A percentile compares a stretch with the other conserved stretches of the same genome.
Evolutionary conservation across 2,113 vertebrate species (phyloP).

Genomic region (Malurus cyaneus): DNA sequence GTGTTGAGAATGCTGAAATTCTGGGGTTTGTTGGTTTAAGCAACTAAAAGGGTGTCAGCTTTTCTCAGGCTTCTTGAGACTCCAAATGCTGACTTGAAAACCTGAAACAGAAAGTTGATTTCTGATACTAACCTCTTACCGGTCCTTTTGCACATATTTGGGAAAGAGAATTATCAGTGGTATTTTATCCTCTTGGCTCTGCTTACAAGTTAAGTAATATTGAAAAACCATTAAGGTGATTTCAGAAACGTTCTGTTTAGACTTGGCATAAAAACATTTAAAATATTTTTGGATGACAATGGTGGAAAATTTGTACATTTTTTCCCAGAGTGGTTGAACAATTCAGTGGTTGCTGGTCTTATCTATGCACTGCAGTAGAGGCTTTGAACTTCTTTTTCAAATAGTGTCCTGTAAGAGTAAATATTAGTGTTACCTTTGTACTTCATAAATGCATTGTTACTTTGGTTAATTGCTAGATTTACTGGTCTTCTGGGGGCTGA

Average conservation of each 20-base stretch:
- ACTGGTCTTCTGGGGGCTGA: not conserved
- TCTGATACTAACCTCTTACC: not conserved
- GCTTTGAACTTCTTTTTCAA: constrained; percentile 4
- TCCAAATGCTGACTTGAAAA: not conserved
- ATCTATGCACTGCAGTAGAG: not conserved
- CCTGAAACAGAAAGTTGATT: not conserved
- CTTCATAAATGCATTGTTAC: not conserved
- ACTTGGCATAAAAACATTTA: not conserved
- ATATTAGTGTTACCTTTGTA: not conserved
- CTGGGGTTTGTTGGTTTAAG: not conserved
- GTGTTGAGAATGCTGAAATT: not conserved
- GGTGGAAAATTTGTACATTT: constrained; percentile 9
- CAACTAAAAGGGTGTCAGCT: not conserved
- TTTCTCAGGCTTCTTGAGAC: not conserved
- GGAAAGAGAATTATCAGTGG: not conserved
- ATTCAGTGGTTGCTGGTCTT: not conserved
- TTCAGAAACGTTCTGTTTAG: constrained; percentile 27
- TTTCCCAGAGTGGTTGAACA: not conserved
- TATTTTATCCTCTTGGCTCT: constrained; percentile 18
- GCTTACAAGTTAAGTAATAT: not conserved
- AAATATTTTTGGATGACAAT: constrained; percentile 33
- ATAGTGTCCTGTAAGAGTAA: not conserved
- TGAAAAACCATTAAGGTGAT: constrained; percentile 51
- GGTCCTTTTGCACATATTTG: not conserved
- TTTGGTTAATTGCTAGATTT: not conserved